Evolutionary conservation across 1,140 invertebrate species (phyloP).

Genomic region (Aphelenchoides besseyi): DNA sequence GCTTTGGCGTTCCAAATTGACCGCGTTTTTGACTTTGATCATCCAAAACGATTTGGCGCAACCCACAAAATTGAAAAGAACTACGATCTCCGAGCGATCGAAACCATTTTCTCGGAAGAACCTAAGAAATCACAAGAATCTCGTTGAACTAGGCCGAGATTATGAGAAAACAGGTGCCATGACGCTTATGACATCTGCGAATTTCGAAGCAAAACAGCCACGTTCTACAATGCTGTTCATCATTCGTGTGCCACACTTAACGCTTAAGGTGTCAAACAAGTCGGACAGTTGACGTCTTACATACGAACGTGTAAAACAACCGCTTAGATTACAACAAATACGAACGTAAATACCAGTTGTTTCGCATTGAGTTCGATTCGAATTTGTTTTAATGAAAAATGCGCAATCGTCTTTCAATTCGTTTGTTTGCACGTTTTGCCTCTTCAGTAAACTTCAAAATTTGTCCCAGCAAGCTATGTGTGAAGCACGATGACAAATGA

Average conservation of each 20-base stretch:
- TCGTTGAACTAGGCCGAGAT: no score
- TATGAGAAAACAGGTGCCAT: not conserved
- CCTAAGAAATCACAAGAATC: not conserved
- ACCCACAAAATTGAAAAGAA: not conserved
- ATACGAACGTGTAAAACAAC: not conserved
- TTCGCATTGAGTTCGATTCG: no score
- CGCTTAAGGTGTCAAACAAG: slow-evolving; percentile 1
- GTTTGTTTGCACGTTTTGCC: slow-evolving; percentile 5
- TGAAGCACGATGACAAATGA: not conserved
- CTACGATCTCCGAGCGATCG: no score
- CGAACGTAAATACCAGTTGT: no score
- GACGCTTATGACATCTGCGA: not conserved
- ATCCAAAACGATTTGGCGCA: not conserved
- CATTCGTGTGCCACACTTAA: not conserved
- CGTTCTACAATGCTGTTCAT: slow-evolving; percentile 1
- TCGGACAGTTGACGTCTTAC: not conserved
- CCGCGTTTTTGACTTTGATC: not conserved
- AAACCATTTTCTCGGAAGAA: no score
- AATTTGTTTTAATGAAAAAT: not conserved
- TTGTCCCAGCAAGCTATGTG: not conserved
- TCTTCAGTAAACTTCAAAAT: no score
- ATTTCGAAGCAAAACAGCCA: not conserved
- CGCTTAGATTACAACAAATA: not conserved
- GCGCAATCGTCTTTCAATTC: not conserved
- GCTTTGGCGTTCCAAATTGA: not conserved